phyloP scores from a whole-genome alignment of 2,797 vertebrate species.

The Yasuhikotakia modesta region DNA sequence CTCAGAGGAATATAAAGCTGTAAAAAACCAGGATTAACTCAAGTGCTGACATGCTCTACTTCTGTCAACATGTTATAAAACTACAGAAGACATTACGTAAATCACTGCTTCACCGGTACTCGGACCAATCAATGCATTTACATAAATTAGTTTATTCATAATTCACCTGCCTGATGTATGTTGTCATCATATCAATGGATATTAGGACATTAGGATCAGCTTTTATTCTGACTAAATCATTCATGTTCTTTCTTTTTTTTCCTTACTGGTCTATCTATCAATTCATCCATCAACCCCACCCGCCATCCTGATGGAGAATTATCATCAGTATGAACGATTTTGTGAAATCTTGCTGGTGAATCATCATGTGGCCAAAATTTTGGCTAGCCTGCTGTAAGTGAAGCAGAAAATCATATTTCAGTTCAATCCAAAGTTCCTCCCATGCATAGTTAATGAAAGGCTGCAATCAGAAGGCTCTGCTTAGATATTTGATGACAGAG shows the following conservation, averaged over 20 bases:
- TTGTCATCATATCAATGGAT: slow-evolving; percentile 16
- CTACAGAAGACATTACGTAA: slow-evolving; percentile 33
- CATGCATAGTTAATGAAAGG: slow-evolving; percentile 46
- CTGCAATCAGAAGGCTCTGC: slow-evolving; percentile 39
- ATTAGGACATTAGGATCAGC: neutral
- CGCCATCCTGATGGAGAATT: slow-evolving; percentile 25
- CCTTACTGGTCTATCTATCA: slow-evolving; percentile 4
- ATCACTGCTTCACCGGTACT: slow-evolving; percentile 16
- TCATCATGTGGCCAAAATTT: slow-evolving; percentile 26
- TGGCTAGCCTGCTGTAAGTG: slow-evolving; percentile 17
- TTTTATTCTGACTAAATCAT: slow-evolving; percentile 17
- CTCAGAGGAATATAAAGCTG: slow-evolving; percentile 27
- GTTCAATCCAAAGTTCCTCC: slow-evolving; percentile 32
- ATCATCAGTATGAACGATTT: slow-evolving; percentile 23
- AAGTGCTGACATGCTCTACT: slow-evolving; percentile 38
- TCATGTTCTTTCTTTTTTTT: neutral
- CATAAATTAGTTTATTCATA: slow-evolving; percentile 39
- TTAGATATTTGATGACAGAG: slow-evolving; percentile 50
- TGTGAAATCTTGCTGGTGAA: slow-evolving; percentile 31
- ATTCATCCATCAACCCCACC: slow-evolving; percentile 16
- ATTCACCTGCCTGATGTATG: slow-evolving; percentile 17
- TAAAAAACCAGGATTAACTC: slow-evolving; percentile 30
- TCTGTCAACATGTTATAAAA: slow-evolving; percentile 42
- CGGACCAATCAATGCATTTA: slow-evolving; percentile 33
- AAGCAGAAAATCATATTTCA: slow-evolving; percentile 42